These are phyloP conservation scores for Platysteira castanea DNA, from an alignment of 2,113 vertebrate species.

Conservation along the genomic window DNA sequence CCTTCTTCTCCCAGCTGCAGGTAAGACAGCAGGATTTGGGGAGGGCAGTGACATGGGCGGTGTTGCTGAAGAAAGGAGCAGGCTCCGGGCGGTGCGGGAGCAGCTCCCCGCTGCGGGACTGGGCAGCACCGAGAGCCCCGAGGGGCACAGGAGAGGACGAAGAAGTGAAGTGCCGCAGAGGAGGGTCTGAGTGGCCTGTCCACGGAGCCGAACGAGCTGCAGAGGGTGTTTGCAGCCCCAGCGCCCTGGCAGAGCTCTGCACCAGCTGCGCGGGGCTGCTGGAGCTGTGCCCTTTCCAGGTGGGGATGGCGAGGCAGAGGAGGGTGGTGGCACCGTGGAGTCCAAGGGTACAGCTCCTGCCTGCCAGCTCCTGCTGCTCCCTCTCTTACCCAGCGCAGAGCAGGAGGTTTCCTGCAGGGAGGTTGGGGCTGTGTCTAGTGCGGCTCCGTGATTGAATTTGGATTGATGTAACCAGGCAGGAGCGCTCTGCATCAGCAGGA, in stretches of 20 bases:
- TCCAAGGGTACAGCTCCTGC: not conserved
- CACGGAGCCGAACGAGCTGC: not conserved
- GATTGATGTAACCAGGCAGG: not conserved
- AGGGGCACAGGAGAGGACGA: not conserved
- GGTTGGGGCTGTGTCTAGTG: not conserved
- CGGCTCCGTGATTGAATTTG: not conserved
- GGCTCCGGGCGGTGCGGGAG: not conserved
- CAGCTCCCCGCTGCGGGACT: not conserved
- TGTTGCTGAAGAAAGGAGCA: not conserved
- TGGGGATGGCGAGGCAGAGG: not conserved
- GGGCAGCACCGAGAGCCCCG: not conserved
- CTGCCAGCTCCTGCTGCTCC: not conserved
- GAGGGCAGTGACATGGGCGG: not conserved
- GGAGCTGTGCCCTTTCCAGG: not conserved
- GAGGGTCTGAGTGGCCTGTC: not conserved
- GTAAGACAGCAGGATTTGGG: not conserved
- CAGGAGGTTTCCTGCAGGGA: not conserved
- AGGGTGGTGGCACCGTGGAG: not conserved
- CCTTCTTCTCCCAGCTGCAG: not conserved
- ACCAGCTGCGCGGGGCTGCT: fast-evolving
- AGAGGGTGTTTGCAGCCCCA: not conserved
- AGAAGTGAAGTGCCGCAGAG: not conserved
- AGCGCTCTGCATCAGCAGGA: not conserved
- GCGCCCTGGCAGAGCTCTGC: not conserved
- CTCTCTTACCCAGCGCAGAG: not conserved